phyloP scores from a whole-genome alignment of 2,113 vertebrate species.

The Pelobates fuscus region DNA sequence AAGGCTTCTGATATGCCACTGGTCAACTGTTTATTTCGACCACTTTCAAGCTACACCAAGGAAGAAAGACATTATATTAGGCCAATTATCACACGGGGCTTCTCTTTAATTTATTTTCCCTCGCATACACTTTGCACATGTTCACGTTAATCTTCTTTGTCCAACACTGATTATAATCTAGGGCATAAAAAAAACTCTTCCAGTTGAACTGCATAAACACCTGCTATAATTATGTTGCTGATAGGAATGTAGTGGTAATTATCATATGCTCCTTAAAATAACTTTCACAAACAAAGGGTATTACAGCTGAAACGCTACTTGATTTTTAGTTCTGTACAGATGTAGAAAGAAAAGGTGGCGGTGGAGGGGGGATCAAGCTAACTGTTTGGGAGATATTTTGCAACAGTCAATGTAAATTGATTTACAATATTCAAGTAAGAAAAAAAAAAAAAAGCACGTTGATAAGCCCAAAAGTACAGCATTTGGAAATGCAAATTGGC shows the following conservation, averaged over 20 bases:
- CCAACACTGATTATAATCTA: not conserved
- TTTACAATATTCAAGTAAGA: constrained; percentile 37
- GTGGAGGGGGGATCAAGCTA: not conserved
- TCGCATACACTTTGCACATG: constrained; percentile 8
- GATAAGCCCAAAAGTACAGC: constrained; percentile 46
- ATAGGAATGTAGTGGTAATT: constrained; percentile 32
- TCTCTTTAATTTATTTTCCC: not conserved
- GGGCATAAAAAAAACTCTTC: constrained; percentile 1
- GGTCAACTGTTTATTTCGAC: too few species aligned
- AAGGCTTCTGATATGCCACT: too few species aligned
- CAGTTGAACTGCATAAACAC: constrained; percentile 13
- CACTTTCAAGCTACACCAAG: too few species aligned
- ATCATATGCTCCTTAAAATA: constrained; percentile 30
- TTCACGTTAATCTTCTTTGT: not conserved
- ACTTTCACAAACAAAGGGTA: constrained; percentile 36
- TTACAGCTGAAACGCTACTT: constrained; percentile 22
- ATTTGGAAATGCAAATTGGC: constrained; percentile 50
- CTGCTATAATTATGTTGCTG: constrained; percentile 32
- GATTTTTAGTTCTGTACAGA: constrained; percentile 34
- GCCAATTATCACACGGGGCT: not conserved
- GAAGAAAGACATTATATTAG: too few species aligned
- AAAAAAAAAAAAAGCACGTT: constrained; percentile 30
- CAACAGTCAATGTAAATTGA: constrained; percentile 21
- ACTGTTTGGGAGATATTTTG: not conserved
- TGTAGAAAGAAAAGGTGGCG: not conserved